A percentile compares a stretch with the other conserved stretches of the same genome.
These are phyloP conservation scores for Gadopsis marmoratus DNA, from an alignment of 2,797 vertebrate genomes.

Conservation along the genomic window DNA sequence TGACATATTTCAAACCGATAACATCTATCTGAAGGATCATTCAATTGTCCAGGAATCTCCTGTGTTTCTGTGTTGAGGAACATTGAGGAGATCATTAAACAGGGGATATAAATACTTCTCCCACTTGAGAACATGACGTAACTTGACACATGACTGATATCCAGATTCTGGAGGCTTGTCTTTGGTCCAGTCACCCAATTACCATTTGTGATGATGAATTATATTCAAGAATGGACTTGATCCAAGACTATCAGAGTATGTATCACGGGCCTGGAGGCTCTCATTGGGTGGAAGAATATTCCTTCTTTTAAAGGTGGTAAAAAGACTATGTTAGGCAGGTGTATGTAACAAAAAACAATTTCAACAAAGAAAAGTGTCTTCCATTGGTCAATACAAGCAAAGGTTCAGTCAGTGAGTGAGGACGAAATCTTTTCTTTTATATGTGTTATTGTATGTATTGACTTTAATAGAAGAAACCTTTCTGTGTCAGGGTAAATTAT, in stretches of 20 bases:
- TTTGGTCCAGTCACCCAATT: neutral
- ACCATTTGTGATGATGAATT: slow-evolving; percentile 2
- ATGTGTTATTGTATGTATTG: neutral
- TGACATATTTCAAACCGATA: neutral
- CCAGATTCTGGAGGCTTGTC: neutral
- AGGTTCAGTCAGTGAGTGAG: neutral
- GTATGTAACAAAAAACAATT: neutral
- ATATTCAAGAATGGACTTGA: neutral
- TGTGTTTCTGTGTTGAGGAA: neutral
- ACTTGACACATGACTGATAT: neutral
- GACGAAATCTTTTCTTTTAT: neutral
- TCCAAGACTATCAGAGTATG: neutral
- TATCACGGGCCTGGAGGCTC: neutral
- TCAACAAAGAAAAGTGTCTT: neutral
- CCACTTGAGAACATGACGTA: neutral
- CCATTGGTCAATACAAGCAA: neutral
- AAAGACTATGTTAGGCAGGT: neutral
- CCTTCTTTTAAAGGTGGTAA: neutral
- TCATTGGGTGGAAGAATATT: neutral
- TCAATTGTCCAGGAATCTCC: neutral
- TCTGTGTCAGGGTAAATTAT: neutral
- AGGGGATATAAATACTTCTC: neutral
- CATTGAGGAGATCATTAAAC: neutral
- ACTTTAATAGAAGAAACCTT: neutral
- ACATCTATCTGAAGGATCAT: neutral